Evolutionary conservation across 2,888 invertebrate genomes (phyloP), one percentile per base, ranked within the genome.

Genomic region (Brassicogethes aeneus): DNA sequence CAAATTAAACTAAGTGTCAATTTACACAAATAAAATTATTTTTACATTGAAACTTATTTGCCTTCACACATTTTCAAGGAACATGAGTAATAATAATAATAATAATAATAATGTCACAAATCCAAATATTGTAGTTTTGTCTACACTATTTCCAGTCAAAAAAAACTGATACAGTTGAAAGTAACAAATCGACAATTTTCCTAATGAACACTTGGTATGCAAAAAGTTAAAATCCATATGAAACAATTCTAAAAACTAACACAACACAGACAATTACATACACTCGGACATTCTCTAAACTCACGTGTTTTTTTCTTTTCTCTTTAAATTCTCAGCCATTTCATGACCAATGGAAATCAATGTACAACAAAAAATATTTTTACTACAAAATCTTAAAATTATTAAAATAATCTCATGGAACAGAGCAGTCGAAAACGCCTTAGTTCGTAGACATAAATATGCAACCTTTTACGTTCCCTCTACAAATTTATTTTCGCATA

Each of bases 211-310:
- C 55, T 47, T 51, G 47, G 49, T 52, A 52, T 52, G 48, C 47
- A 51, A 49, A 47, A 54, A 45, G 43, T 38, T 40, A 50, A 49
- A 48, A 42, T 49, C 52, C 44, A 48, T 57, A 50, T 45, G 51
- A 57, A 57, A 59, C 54, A 54, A 57, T 54, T 49, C 58, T 57
- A 58, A 55, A 52, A 59, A 52, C 60, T 60, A 60, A 61, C 54
- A 61, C 60, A 59, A 57, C 52, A 58, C 58, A 23, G 57, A 61
- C 61, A 59, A 53, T 54, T 51, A 57, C 53, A 57, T 55, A 52
- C 54, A 55, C 53, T 52, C 54, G 44, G 41, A 57, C 56, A 53
- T 51, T 54, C 47, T 50, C 42, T 47, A 51, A 40, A 7, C 8
- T n/a, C 17, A 29, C 37, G 30, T 14, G 12, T 32, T 32, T 32